Percentiles rank a stretch among this genome's conserved stretches.
Conservation (phyloP, 2,888 invertebrate species). For the Euclidia mi region DNA sequence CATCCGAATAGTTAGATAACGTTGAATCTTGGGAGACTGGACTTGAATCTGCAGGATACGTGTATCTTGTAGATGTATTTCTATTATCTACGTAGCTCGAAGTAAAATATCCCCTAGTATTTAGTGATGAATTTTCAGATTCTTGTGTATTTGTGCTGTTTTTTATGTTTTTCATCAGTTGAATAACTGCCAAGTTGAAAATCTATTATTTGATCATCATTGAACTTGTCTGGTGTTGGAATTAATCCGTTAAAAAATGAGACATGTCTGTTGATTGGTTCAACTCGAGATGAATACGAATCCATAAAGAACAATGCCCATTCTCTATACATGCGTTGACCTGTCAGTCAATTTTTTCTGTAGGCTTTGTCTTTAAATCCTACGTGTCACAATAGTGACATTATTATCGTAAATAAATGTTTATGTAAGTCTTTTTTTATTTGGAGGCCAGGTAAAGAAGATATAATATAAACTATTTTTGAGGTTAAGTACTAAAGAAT, state of each 20-base stretch:
- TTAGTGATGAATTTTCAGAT: neutral
- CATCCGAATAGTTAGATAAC: constrained; percentile 7
- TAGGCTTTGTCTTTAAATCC: too few relatives aligned
- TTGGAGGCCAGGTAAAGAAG: too few relatives aligned
- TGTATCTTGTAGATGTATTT: constrained; percentile 9
- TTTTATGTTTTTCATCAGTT: constrained; percentile 4
- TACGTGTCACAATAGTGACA: too few relatives aligned
- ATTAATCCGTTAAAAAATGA: constrained; percentile 11
- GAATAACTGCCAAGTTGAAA: constrained; percentile 10
- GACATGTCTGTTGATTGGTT: constrained; percentile 7
- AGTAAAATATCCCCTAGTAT: neutral
- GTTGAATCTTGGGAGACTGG: constrained; percentile 4
- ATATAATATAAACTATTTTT: too few relatives aligned
- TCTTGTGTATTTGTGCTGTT: constrained; percentile 1
- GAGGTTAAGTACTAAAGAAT: too few relatives aligned
- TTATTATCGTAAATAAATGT: too few relatives aligned
- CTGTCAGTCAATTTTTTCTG: too few relatives aligned
- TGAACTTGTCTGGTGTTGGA: constrained; percentile 12
- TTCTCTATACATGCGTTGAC: too few relatives aligned
- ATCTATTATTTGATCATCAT: constrained; percentile 14
- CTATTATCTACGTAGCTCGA: neutral
- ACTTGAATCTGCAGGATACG: constrained; percentile 9
- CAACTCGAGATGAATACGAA: neutral
- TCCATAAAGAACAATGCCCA: neutral
- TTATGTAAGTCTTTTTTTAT: too few relatives aligned